Evolutionary conservation across 2,113 vertebrate species (phyloP).

Genomic region (Strix uralensis): DNA sequence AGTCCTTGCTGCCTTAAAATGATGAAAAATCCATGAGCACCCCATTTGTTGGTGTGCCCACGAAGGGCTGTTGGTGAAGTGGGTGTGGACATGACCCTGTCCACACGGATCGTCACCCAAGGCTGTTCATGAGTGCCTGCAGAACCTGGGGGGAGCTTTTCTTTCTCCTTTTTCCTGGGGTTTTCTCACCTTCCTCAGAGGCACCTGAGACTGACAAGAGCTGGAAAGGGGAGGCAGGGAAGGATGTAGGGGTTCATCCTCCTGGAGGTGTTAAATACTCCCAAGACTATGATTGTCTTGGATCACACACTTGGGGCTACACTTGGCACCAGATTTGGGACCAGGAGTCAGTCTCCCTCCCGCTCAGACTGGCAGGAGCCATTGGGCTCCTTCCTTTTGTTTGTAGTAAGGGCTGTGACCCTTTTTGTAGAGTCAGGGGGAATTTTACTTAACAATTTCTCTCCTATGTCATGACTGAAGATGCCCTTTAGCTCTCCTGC

Average conservation of each 20-base stretch:
- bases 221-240: background rate
- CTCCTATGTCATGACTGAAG: background rate
- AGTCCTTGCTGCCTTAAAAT: background rate
- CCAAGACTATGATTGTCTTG: accelerated
- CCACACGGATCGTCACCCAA: background rate
- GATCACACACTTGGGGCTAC: background rate
- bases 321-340: background rate
- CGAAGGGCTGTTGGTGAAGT: background rate
- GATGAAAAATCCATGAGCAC: background rate
- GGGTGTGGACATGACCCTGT: background rate
- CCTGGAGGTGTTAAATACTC: background rate
- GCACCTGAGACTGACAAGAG: background rate
- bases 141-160: background rate
- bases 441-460: background rate
- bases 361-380: background rate
- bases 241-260: background rate
- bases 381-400: background rate
- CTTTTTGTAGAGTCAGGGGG: background rate
- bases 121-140: background rate
- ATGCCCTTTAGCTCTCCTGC: background rate
- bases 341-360: background rate
- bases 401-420: background rate
- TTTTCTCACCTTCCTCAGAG: background rate
- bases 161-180: background rate
- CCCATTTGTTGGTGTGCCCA: background rate